Evolutionary conservation across 2,797 vertebrate genomes (phyloP), one percentile per base, ranked within the genome.

Genomic region (Erethizon dorsatum): DNA sequence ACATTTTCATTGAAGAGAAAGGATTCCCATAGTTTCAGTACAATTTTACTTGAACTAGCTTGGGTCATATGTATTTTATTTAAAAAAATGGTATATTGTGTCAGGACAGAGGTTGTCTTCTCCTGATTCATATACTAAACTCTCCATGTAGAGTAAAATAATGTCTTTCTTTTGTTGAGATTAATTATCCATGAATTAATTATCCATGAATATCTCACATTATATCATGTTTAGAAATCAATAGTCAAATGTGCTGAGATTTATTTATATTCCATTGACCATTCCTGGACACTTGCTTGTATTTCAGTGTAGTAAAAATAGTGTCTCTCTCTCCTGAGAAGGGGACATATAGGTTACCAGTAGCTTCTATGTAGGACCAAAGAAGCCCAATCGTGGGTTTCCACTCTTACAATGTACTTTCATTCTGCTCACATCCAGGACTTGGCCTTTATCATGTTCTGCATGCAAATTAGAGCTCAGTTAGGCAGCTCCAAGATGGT

Each of bases 211-310:
- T 89, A 22, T 45, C 7, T 93, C 9, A 63, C 3, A 15, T 61
- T 77, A 65, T 5, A 79, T 63, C 54, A 73, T 7, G 14, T 71
- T 59, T 84, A 78, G 6, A 9, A 2, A 95, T 61, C 67, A 89
- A 45, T 5, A 75, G 17, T 1, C 4, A 50, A 78, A 22, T 84
- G 82, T 71, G 4, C 31, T 78, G 20, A 71, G n/a, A 26, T 65
- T 86, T 83, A 59, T 86, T 96, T 96, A 59, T 93, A 78, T 33
- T 26, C 59, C 56, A 26, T 85, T 41, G 91, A 28, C 3, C 31
- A 71, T 83, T 28, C 7, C 20, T 50, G 1, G 17, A 73, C 12
- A 71, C 80, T 80, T 85, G 2, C 24, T 95, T 92, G 26, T 45
- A 88, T 61, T 14, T 12, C 10, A 59, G n/a, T 22, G 3, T 41